Conservation (phyloP, 2,113 vertebrate species). For the Larimichthys crocea region DNA sequence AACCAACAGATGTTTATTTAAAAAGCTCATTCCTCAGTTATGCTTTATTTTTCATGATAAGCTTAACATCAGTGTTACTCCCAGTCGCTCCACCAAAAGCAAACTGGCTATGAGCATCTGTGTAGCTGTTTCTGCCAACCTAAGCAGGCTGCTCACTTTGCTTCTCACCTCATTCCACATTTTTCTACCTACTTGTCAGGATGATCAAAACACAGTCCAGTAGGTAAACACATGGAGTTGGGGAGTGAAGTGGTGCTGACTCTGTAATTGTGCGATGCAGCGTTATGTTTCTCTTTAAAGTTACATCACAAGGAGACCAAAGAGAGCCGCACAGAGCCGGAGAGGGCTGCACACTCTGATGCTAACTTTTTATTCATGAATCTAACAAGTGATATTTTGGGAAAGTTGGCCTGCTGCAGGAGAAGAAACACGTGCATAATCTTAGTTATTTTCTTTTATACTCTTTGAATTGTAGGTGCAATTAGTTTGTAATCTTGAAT, state of each 20-base stretch:
- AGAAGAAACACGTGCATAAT: neutral
- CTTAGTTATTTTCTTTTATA: neutral
- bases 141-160: constrained; percentile 43
- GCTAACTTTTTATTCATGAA: constrained; percentile 27
- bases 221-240: constrained; percentile 41
- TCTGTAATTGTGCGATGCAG: constrained; percentile 19
- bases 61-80: neutral
- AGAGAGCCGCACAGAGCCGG: constrained; percentile 17
- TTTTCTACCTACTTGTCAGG: constrained; percentile 42
- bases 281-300: constrained; percentile 31
- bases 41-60: neutral
- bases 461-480: neutral
- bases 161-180: constrained; percentile 11
- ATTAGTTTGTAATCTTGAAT: neutral
- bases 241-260: constrained; percentile 45
- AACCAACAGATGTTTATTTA: neutral
- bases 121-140: constrained; percentile 49
- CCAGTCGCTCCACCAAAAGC: no score
- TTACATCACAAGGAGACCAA: constrained; percentile 13
- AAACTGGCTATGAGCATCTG: neutral
- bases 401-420: neutral
- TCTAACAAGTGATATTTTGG: no score
- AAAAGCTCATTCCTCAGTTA: neutral
- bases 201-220: constrained; percentile 56
- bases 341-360: neutral